These are phyloP conservation scores for Sinocyclocheilus rhinocerous DNA, from an alignment of 2,113 vertebrate species.

Conservation along the genomic window DNA sequence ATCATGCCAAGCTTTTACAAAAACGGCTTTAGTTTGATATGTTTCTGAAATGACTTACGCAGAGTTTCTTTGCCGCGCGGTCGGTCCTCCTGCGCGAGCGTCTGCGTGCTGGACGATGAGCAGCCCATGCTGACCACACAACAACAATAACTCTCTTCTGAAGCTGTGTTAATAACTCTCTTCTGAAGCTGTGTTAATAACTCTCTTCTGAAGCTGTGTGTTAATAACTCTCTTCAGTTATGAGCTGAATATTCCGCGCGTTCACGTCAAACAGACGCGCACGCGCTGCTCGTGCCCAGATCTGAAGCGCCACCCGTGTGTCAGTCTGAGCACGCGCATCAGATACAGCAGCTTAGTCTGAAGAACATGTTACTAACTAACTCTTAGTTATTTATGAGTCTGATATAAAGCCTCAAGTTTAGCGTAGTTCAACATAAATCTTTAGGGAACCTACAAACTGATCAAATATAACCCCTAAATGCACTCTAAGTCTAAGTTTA, in stretches of 20 bases:
- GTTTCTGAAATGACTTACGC: background rate
- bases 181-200: too few relatives aligned
- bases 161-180: too few relatives aligned
- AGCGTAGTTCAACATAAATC: too few relatives aligned
- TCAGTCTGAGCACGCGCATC: too few relatives aligned
- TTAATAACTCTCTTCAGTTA: background rate
- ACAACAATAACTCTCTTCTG: background rate
- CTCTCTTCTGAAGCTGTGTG: too few relatives aligned
- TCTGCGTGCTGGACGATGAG: slow-evolving; percentile 77
- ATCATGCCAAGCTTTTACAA: background rate
- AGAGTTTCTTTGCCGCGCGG: slow-evolving; percentile 71
- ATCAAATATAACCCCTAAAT: too few relatives aligned
- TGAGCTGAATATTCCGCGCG: background rate
- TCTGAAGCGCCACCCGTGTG: background rate
- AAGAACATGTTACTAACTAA: too few relatives aligned
- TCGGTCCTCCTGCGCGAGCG: slow-evolving; percentile 73
- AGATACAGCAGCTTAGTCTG: too few relatives aligned
- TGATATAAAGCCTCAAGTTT: too few relatives aligned
- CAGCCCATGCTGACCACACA: slow-evolving; percentile 72
- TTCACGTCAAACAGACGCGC: background rate
- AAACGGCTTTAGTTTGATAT: background rate
- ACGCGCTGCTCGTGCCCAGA: background rate
- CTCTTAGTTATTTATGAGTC: too few relatives aligned
- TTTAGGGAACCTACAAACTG: too few relatives aligned
- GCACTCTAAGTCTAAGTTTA: too few relatives aligned